Base-by-base conservation (phyloP, 2,797 vertebrate species). In the Ctenosaura bakeri region DNA sequence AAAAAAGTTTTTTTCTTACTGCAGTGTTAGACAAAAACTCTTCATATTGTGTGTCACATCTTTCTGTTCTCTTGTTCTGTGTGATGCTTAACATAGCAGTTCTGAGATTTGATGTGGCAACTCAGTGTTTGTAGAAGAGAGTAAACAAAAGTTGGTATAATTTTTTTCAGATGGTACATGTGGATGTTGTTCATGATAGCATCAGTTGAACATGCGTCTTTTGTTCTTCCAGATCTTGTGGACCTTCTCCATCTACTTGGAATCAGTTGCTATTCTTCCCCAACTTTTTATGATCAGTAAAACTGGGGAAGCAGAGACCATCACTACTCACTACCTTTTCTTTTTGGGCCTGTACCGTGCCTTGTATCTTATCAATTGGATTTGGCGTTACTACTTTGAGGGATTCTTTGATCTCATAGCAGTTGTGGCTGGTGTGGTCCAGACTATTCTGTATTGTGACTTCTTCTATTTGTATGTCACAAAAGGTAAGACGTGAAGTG, bases 391-490 rank as follows among this genome's bases (percentile, higher is more conserved):
- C 97, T 99, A 99, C 96, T 99, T 99, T 0, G 99, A 99, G 97
- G 98, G 98, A 14, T 99, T 99, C 97, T 99, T 99, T 42, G 99
- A 99, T 96, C 98, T 99, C 97, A 99, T 99, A 54, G 99, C 98
- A 79, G 99, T 99, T 32, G 99, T 99, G 64, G 99, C 99, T 8
- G 99, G 99, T 18, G 98, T 99, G 90, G 99, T 99, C 92, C 99
- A 99, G 97, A 99, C 99, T 76, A 99, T 99, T 95, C 98, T 99
- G 12, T 99, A 99, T 96, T 99, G 99, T 91, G 99, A 99, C 97
- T 99, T 99, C 98, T 99, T 99, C 98, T 99, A 99, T 97, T 98
- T 99, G 96, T 99, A 99, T 96, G 98, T 99, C 95, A 99, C 99
- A 81, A 99, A 99, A 99, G 99, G 99, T 99, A 92, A 96, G 98